Base-by-base conservation (phyloP, 2,113 vertebrate species). In the Lampris megalopsis region DNA sequence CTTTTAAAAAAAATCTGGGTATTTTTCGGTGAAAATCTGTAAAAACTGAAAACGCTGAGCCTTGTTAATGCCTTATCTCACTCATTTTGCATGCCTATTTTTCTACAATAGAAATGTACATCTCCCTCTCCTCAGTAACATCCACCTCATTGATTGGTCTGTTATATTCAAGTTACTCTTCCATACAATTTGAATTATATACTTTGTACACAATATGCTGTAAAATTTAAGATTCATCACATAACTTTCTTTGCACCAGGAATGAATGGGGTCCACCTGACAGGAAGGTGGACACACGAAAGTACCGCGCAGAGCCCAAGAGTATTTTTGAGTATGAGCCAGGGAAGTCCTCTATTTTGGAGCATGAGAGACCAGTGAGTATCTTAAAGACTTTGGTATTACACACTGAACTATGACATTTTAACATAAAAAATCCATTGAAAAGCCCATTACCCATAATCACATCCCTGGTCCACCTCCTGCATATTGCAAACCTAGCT, bases 301-400 rank as follows among this genome's bases (percentile, higher is more conserved):
- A 94, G 90, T 99, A 99, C 81, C 96, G 98, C 0, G 98, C 98
- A 1, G 98, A 99, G 81, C 98, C 98, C 11, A 95, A 97, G 88
- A 99, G 98, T 82, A 99, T 99, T 91, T 99, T 99, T 93, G 98
- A 99, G 54, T 99, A 99, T 1, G 98, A 99, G 86, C 98, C 98
- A 0, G 98, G 98, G 59, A 99, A 98, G 85, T 99, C 98, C 1
- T 99, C 98, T 0, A 97, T 99, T 86, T 93, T 99, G 73, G 96
- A 98, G 63, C 97, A 97, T 0, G 97, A 99, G 85, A 94, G 97
- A 91, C 97, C 97, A 84, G 97, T 98, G 94, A 97, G 97, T 92
- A 66, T 54, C 74, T 69, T 48, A 48, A 3, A 24, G 38, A 42
- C 10, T 35, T 13, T 48, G 9, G 40, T 65, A 0, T 65, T 24